A percentile compares a stretch with the other conserved stretches of the same genome.
These are phyloP conservation scores for Arothron firmamentum DNA, from an alignment of 2,113 vertebrate genomes.

Conservation along the genomic window DNA sequence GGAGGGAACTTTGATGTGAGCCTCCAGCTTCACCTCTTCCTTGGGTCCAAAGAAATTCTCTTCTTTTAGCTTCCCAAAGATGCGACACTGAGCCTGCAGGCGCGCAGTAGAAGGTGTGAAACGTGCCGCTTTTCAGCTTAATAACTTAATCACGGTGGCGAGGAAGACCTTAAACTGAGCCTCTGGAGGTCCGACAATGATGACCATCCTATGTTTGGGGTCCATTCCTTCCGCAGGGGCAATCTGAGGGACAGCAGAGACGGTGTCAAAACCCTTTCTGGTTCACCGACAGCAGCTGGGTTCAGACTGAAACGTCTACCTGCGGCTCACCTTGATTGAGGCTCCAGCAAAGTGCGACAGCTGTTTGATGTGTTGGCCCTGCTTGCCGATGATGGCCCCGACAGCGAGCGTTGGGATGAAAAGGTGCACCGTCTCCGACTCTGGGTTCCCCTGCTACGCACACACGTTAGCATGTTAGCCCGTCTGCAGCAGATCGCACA, in stretches of 20 bases:
- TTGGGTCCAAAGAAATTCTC: conserved; percentile 99
- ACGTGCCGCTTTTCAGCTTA: neutral
- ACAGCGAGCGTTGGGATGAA: conserved; percentile 96
- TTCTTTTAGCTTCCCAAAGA: conserved; percentile 95
- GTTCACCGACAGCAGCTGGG: neutral
- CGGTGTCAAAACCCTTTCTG: neutral
- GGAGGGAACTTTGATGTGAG: conserved; percentile 97
- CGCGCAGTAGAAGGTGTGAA: conserved; percentile 3
- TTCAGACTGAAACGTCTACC: neutral
- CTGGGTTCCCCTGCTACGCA: conserved; percentile 76
- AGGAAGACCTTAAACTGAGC: conserved; percentile 94
- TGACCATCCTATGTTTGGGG: conserved; percentile 93
- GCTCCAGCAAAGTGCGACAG: conserved; percentile 96
- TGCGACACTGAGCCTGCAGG: conserved; percentile 88
- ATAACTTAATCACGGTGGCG: neutral
- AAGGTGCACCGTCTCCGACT: conserved; percentile 95
- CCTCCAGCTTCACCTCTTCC: conserved; percentile 97
- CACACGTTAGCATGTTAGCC: conserved; percentile 8
- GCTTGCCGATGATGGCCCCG: conserved; percentile 97
- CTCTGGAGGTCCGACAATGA: conserved; percentile 93
- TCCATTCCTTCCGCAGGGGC: conserved; percentile 93
- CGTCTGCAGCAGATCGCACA: neutral
- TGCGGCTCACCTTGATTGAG: conserved; percentile 97
- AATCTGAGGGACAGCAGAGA: conserved; percentile 75
- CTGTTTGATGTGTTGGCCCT: conserved; percentile 99